Evolutionary conservation across 2,113 vertebrate species (phyloP).

Genomic region (Scortum barcoo): DNA sequence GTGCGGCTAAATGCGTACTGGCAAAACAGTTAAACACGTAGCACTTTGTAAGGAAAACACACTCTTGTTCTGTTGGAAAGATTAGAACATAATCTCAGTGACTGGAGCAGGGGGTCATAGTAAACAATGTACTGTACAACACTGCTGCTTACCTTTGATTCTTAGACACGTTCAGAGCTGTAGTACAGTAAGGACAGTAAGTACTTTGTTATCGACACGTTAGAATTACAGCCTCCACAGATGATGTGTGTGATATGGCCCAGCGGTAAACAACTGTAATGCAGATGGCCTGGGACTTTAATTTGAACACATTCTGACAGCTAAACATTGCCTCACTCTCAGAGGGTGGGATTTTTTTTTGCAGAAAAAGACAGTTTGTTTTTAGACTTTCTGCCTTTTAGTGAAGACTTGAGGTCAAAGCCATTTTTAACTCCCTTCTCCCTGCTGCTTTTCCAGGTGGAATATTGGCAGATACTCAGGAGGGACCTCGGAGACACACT

Average conservation of each 20-base stretch:
- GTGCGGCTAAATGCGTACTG: neutral
- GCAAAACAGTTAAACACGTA: neutral
- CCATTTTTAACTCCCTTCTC: constrained; percentile 30
- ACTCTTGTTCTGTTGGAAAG: constrained; percentile 7
- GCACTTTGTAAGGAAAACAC: neutral
- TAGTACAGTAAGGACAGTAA: neutral
- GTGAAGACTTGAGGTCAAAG: constrained; percentile 29
- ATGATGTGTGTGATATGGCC: constrained; percentile 23
- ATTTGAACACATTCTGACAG: constrained; percentile 31
- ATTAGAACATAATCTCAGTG: constrained; percentile 20
- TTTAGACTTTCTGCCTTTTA: constrained; percentile 13
- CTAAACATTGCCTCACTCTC: constrained; percentile 33
- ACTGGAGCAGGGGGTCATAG: constrained; percentile 20
- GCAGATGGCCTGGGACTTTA: constrained; percentile 8
- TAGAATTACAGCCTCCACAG: neutral
- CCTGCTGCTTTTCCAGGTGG: constrained; percentile 75
- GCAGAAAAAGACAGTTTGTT: constrained; percentile 18
- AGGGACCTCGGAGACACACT: constrained; percentile 59
- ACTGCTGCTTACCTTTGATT: constrained; percentile 4
- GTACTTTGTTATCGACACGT: constrained; percentile 18
- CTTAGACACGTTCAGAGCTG: neutral
- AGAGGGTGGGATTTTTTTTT: constrained; percentile 15
- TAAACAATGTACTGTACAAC: constrained; percentile 19
- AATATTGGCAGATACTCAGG: constrained; percentile 70
- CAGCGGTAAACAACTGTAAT: constrained; percentile 29